Evolutionary conservation across 2,797 vertebrate species (phyloP).

Genomic region (Neomorphus geoffroyi): DNA sequence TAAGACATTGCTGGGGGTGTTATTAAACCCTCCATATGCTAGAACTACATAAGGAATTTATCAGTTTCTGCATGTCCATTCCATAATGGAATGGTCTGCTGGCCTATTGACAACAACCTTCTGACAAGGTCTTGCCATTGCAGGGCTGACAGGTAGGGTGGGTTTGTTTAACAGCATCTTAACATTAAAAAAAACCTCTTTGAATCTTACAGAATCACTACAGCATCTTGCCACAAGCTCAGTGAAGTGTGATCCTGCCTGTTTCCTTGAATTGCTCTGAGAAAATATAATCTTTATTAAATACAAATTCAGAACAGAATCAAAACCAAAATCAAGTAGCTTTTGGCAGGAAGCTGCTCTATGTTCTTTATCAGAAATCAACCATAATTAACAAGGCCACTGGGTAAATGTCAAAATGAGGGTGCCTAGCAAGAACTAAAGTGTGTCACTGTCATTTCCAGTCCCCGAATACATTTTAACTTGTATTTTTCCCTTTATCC

Average conservation of each 20-base stretch:
- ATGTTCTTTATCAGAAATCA: neutral
- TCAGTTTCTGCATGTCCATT: neutral
- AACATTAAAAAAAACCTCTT: neutral
- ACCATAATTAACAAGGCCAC: neutral
- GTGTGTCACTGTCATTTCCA: neutral
- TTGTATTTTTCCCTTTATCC: neutral
- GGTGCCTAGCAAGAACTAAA: neutral
- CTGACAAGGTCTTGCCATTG: neutral
- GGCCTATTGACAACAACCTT: neutral
- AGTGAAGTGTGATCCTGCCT: neutral
- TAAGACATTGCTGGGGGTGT: neutral
- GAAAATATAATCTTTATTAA: neutral
- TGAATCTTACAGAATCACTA: neutral
- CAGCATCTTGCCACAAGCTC: neutral
- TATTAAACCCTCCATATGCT: neutral
- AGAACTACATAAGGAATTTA: neutral
- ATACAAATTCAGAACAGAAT: neutral
- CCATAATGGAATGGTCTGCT: neutral
- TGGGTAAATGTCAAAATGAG: neutral
- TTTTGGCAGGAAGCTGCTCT: neutral
- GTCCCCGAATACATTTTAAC: neutral
- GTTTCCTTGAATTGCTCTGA: neutral
- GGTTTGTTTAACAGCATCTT: neutral
- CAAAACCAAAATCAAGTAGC: neutral
- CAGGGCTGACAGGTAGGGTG: neutral